phyloP scores from a whole-genome alignment of 2,113 vertebrate species.

The Anolis sagrei region DNA sequence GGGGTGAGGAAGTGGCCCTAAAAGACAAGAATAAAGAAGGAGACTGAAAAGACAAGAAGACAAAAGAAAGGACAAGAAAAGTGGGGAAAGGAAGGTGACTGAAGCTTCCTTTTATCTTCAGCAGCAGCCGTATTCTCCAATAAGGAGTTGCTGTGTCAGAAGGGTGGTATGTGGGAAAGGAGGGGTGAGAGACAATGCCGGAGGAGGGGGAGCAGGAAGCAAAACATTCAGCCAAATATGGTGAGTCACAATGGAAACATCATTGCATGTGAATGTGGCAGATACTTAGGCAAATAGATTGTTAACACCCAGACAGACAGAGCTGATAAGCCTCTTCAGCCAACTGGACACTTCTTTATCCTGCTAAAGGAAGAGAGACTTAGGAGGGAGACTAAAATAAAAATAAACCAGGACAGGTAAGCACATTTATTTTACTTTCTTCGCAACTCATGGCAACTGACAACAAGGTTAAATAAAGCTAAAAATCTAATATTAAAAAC shows the following conservation, averaged over 20 bases:
- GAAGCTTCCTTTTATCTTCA: not conserved
- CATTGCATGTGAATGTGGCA: conserved; percentile 56
- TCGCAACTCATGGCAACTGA: no score
- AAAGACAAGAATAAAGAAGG: not conserved
- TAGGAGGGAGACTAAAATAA: conserved; percentile 39
- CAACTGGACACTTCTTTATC: conserved; percentile 66
- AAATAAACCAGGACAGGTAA: conserved; percentile 24
- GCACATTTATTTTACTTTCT: no score
- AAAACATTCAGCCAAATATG: conserved; percentile 38
- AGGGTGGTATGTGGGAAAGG: not conserved
- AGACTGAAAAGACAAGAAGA: no score
- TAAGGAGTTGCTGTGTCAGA: not conserved
- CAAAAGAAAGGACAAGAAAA: no score
- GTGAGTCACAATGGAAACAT: conserved; percentile 60
- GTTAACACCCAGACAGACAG: conserved; percentile 70
- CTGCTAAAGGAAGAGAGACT: conserved; percentile 45
- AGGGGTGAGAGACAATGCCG: not conserved
- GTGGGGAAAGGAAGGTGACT: not conserved
- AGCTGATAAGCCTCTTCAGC: conserved; percentile 70
- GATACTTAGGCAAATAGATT: conserved; percentile 70
- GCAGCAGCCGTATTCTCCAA: no score
- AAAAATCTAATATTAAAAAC: no score
- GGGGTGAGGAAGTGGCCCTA: not conserved
- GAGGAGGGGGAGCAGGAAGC: not conserved
- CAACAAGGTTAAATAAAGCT: no score